Conservation (phyloP, 1,140 invertebrate genomes). For the Paralvinella palmiformis region DNA sequence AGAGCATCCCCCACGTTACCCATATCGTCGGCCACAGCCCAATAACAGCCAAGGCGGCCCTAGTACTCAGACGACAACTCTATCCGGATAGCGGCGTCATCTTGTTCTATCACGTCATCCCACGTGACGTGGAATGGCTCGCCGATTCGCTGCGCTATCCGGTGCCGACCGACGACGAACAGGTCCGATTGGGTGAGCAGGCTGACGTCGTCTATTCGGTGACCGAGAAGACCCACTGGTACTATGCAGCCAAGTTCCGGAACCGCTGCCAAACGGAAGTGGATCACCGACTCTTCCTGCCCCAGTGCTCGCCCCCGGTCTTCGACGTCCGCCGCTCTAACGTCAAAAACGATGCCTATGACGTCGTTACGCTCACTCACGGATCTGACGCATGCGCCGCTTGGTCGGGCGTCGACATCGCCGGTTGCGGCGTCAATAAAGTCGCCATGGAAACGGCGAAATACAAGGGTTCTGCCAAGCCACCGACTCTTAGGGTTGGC, state of each 20-base stretch:
- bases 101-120: conserved; percentile 19
- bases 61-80: conserved; percentile 2
- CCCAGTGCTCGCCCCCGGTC: conserved; percentile 10
- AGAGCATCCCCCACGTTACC: conserved; percentile 1
- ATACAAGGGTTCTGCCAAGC: not conserved
- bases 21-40: conserved; percentile 19
- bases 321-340: not conserved
- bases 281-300: conserved; percentile 15
- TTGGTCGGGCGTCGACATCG: not conserved
- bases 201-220: conserved; percentile 18
- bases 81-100: conserved; percentile 1
- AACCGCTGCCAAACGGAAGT: conserved; percentile 2
- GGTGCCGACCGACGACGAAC: conserved; percentile 5
- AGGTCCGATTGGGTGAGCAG: conserved; percentile 7
- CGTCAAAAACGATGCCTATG: not conserved
- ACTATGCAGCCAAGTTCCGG: conserved; percentile 15
- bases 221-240: conserved; percentile 12
- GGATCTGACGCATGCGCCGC: not conserved
- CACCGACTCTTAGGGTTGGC: not conserved
- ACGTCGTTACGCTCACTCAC: conserved; percentile 1
- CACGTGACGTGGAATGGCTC: conserved; percentile 10
- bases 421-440: conserved; percentile 2
- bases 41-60: conserved; percentile 12
- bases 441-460: not conserved
- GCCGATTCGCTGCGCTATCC: conserved; percentile 1